Evolutionary conservation across 2,113 vertebrate species (phyloP), one percentile per base, ranked within the genome.

Genomic region (Halcyon malimbica): DNA sequence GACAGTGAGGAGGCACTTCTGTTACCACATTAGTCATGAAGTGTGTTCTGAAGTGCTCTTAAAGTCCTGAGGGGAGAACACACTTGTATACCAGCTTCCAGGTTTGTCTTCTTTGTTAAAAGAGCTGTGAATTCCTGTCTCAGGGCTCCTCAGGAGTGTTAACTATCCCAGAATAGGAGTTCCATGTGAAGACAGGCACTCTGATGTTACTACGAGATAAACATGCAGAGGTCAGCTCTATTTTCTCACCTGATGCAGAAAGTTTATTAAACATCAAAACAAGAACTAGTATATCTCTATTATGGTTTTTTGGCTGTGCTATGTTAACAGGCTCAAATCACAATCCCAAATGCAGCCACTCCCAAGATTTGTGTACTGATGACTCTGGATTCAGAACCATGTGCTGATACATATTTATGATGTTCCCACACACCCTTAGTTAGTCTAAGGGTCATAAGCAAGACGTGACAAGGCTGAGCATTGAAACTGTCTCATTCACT

Each of bases 1-100:
- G 83, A 89, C 56, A 83, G 35, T 5, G 8, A 86, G 67, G 26
- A 92, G 63, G 23, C 13, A 86, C 37, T 74, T 83, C 50, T 4
- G 0, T n/a, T 63, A 51, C 37, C 48, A 42, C 1, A 0, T 78
- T 71, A 90, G 48, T 68, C 65, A 75, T 2, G 0, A 63, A 64
- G 19, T 25, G 24, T 42, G 51, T 68, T 90, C 71, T 94, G 71
- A 96, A 92, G 71, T 59, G 46, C n/a, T 90, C 60, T n/a, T 74
- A 16, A 50, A 90, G 62, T 89, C 37, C 73, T 78, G 65, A 60
- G 0, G 9, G 60, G 51, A 82, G 28, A 93, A 59, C 12, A 37
- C 3, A 50, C 19, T 84, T 29, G 18, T 79, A 31, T 65, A 82
- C 41, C 18, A 62, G 35, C 28, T 87, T 84, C 39, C 21, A 91